Percentiles rank a stretch among this genome's conserved stretches.
Evolutionary conservation across 2,797 vertebrate genomes (phyloP).

Genomic region (Sebastes matsubarae): DNA sequence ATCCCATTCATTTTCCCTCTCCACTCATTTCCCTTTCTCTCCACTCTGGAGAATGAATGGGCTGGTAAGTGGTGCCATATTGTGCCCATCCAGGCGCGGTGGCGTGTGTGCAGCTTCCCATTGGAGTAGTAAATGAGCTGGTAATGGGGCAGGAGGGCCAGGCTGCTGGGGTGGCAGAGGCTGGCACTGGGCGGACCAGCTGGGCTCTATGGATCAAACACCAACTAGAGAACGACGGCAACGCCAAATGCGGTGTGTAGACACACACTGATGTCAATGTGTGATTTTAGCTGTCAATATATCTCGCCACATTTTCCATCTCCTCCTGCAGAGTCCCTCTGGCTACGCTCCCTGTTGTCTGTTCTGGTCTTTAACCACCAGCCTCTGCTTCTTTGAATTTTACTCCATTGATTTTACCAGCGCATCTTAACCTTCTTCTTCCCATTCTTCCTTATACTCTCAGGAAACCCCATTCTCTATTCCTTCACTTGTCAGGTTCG

Average conservation of each 20-base stretch:
- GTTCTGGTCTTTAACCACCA: slow-evolving; percentile 36
- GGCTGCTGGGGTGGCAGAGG: slow-evolving; percentile 57
- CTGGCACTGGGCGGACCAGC: slow-evolving; percentile 68
- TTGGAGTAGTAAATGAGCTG: slow-evolving; percentile 78
- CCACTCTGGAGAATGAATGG: slow-evolving; percentile 65
- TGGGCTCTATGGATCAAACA: slow-evolving; percentile 72
- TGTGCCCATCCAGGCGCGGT: slow-evolving; percentile 80
- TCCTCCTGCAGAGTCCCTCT: not conserved
- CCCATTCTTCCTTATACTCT: slow-evolving; percentile 9
- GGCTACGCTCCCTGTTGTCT: slow-evolving; percentile 13
- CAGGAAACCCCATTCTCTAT: slow-evolving; percentile 20
- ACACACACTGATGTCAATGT: slow-evolving; percentile 14
- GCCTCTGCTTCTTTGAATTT: slow-evolving; percentile 20
- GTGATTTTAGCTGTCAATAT: slow-evolving; percentile 30
- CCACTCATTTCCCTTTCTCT: slow-evolving; percentile 48
- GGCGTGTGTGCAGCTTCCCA: slow-evolving; percentile 70
- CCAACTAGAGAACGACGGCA: slow-evolving; percentile 54
- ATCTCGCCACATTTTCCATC: not conserved
- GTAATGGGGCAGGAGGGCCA: slow-evolving; percentile 77
- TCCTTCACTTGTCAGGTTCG: slow-evolving; percentile 44
- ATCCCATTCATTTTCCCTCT: slow-evolving; percentile 45
- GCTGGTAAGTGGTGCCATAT: slow-evolving; percentile 83
- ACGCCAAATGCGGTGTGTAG: not conserved
- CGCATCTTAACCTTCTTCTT: slow-evolving; percentile 18
- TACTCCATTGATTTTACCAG: slow-evolving; percentile 27